A percentile compares a stretch with the other conserved stretches of the same genome.
phyloP scores from a whole-genome alignment of 2,113 vertebrate genomes.

The Oreotragus oreotragus region DNA sequence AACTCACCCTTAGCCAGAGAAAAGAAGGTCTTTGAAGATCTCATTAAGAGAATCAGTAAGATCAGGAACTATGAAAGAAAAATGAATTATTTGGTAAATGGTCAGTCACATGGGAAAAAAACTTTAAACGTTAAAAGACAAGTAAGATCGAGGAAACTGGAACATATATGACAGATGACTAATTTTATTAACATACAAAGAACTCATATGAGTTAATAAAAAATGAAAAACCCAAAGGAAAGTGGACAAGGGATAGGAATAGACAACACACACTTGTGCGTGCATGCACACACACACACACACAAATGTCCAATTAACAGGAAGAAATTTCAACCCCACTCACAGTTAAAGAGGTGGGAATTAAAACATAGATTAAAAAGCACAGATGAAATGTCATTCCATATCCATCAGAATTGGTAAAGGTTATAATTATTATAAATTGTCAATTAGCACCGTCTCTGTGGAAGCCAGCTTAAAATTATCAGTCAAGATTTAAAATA shows the following conservation, averaged over 20 bases:
- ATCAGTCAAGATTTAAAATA: background rate
- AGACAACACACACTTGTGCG: rapidly evolving
- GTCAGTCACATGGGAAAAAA: background rate
- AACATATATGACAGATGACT: background rate
- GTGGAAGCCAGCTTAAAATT: background rate
- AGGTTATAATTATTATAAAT: background rate
- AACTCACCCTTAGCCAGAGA: background rate
- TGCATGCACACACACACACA: rapidly evolving
- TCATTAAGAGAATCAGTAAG: background rate
- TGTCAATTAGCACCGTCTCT: background rate
- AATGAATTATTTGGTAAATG: background rate
- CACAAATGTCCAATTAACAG: background rate
- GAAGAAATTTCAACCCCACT: background rate
- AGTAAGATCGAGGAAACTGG: background rate
- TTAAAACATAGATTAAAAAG: background rate
- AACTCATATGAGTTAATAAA: background rate
- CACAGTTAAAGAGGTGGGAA: background rate
- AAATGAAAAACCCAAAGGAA: background rate
- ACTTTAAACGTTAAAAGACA: background rate
- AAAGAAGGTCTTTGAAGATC: background rate
- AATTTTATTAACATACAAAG: background rate
- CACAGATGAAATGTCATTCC: background rate
- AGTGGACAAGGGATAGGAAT: background rate
- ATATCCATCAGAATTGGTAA: background rate
- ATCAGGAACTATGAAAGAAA: background rate